These are phyloP conservation scores for Hololepta plana DNA, from an alignment of 2,888 invertebrate genomes.

Conservation along the genomic window DNA sequence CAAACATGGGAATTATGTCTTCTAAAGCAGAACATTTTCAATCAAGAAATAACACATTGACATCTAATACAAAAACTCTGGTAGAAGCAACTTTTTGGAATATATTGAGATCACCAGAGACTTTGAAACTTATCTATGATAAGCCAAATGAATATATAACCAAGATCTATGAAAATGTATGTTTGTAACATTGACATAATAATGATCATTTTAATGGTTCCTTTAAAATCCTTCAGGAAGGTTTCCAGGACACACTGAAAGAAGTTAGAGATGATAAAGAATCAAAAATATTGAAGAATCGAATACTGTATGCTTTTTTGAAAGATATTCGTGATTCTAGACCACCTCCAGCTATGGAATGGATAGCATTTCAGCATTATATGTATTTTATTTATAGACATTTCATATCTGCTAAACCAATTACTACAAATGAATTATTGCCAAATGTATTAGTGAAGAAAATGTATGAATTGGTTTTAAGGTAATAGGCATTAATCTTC, in stretches of 20 bases:
- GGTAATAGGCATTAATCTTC: slow-evolving; percentile 12
- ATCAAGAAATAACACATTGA: slow-evolving; percentile 7
- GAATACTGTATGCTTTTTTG: slow-evolving; percentile 11
- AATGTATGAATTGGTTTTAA: slow-evolving; percentile 18
- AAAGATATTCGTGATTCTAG: slow-evolving; percentile 12
- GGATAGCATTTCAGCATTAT: slow-evolving; percentile 22
- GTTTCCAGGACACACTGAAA: slow-evolving; percentile 7
- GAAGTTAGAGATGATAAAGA: slow-evolving; percentile 7
- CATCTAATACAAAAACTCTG: slow-evolving; percentile 5
- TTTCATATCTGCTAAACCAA: slow-evolving; percentile 18
- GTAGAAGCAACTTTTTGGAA: slow-evolving; percentile 8
- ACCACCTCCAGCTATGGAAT: slow-evolving; percentile 13
- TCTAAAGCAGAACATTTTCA: slow-evolving; percentile 9
- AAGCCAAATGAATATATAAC: slow-evolving; percentile 8
- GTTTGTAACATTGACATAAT: slow-evolving; percentile 2
- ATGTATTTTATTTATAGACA: slow-evolving; percentile 22
- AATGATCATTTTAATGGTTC: too few relatives aligned
- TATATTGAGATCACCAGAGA: slow-evolving; percentile 8
- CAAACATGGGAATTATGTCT: slow-evolving; percentile 12
- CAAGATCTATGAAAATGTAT: slow-evolving; percentile 9
- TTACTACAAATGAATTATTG: slow-evolving; percentile 16
- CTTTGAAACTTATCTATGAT: slow-evolving; percentile 8
- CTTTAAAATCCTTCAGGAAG: too few relatives aligned
- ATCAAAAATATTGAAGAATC: slow-evolving; percentile 7
- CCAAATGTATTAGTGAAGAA: slow-evolving; percentile 18